Base-by-base conservation (phyloP, 2,888 invertebrate genomes). In the Phasia obesa region DNA sequence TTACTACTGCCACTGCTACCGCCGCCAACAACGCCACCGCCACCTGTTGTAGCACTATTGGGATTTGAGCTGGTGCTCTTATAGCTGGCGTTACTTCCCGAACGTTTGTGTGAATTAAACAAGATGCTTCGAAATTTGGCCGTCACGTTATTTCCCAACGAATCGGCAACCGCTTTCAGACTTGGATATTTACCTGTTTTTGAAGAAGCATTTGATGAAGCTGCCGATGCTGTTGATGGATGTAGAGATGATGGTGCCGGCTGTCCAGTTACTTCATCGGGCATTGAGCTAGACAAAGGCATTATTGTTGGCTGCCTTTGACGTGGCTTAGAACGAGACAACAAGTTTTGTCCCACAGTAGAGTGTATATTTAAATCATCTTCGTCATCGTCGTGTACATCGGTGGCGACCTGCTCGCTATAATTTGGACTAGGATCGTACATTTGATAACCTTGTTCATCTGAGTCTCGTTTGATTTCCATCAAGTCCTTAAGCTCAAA, bases 401-500 rank as follows among this genome's bases (percentile, higher is more conserved):
- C 84, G 23, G 86, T 84, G 0, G 87, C 85, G 0, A 49, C 81
- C 42, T 89, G 64, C n/a, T 89, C 87, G 0, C 79, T 87, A 57
- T 88, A 89, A 19, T 89, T 88, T 4, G 90, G 90, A 85, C 90
- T 90, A 0, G 90, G 90, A 84, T 90, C 90, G 67, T 90, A 90
- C 6, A 87, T 75, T 55, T 89, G 89, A 25, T 90, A 89, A 44
- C 87, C 90, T 11, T 86, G 85, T 3, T 90, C 90, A 9, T 86
- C 86, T 5, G 86, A 85, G 44, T 85, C 84, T 9, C 62, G 67
- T 35, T 76, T 71, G 0, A 19, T 73, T 25, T 53, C 81, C 65
- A 73, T 57, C 42, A 78, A 78, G 0, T 81, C 85, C 6, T 60
- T 71, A 1, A 82, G 70, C 60, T 87, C 87, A n/a, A 70, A 70